Evolutionary conservation across 2,797 vertebrate genomes (phyloP), one percentile per base, ranked within the genome.

Genomic region (Hephaestus fuliginosus): DNA sequence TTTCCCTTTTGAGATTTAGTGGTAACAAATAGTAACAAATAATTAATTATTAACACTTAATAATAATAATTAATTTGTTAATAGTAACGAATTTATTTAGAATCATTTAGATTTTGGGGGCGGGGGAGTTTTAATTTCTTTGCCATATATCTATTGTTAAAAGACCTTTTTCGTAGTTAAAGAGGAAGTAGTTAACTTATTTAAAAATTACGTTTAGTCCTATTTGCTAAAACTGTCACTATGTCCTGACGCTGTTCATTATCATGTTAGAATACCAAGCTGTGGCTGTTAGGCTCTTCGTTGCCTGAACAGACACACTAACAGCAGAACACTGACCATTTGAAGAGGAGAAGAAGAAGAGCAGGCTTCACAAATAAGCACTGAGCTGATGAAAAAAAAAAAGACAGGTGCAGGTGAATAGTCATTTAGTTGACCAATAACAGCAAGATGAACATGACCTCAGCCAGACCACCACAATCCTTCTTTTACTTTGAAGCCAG

Each of bases 401-500:
- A 56, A 66, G 33, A 46, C 22, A 48, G 28, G 30, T 72, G 28
- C 56, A 72, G 39, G 39, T 66, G 25, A 80, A 22, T 13, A 17
- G 48, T 22, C 41, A 82, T 73, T 49, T 51, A 70, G 51, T 36
- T 1, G 1, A 61, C 61, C 58, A 41, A 70, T 43, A 66, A 74
- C 41, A 80, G 43, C 8, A 14, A 2, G 14, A 69, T 39, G 62
- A 30, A 57, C 39, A 48, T 48, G 22, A 80, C 67, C 70, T 46
- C 65, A 36, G 56, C 48, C 53, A 41, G 9, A 58, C 55, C 53
- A 62, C 66, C 48, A 13, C 33, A 41, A 43, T 53, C 9, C n/a
- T 30, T 51, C 30, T 61, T 6, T 68, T 58, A 65, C 15, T 79
- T 57, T 68, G 64, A 75, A 66, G 53, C 10, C 39, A 17, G 39